Evolutionary conservation across 2,113 vertebrate genomes (phyloP).

Genomic region (Cephalopholis sonnerati): DNA sequence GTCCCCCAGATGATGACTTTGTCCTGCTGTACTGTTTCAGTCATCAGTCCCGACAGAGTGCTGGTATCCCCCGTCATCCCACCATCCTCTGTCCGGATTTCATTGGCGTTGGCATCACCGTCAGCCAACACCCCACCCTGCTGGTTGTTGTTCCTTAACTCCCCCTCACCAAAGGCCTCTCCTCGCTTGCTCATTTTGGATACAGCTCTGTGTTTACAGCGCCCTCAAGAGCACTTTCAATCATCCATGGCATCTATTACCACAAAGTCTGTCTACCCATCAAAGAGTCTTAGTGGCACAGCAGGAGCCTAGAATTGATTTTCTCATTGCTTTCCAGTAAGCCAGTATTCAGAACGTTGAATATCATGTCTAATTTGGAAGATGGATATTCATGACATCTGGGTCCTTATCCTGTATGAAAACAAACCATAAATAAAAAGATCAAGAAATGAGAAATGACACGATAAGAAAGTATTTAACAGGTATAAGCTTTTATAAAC

Average conservation of each 20-base stretch:
- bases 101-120: slow-evolving; percentile 83
- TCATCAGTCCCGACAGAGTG: slow-evolving; percentile 47
- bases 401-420: slow-evolving; percentile 50
- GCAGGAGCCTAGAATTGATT: neutral
- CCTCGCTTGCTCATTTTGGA: slow-evolving; percentile 78
- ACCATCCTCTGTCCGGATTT: slow-evolving; percentile 65
- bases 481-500: neutral
- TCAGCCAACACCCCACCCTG: slow-evolving; percentile 48
- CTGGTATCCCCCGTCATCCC: slow-evolving; percentile 49
- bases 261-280: slow-evolving; percentile 21
- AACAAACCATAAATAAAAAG: slow-evolving; percentile 6
- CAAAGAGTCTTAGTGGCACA: slow-evolving; percentile 29
- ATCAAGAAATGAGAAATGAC: neutral
- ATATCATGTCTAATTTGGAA: slow-evolving; percentile 29
- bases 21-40: slow-evolving; percentile 68
- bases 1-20: slow-evolving; percentile 82
- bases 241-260: slow-evolving; percentile 39
- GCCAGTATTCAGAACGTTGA: neutral
- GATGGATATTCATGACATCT: slow-evolving; percentile 26
- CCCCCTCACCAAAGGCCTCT: slow-evolving; percentile 55
- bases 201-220: slow-evolving; percentile 50
- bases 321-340: slow-evolving; percentile 29
- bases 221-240: slow-evolving; percentile 56
- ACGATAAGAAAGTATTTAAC: neutral
- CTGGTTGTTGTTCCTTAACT: slow-evolving; percentile 82